Evolutionary conservation across 2,888 invertebrate genomes (phyloP).

Genomic region (Hydropsyche betteni): DNA sequence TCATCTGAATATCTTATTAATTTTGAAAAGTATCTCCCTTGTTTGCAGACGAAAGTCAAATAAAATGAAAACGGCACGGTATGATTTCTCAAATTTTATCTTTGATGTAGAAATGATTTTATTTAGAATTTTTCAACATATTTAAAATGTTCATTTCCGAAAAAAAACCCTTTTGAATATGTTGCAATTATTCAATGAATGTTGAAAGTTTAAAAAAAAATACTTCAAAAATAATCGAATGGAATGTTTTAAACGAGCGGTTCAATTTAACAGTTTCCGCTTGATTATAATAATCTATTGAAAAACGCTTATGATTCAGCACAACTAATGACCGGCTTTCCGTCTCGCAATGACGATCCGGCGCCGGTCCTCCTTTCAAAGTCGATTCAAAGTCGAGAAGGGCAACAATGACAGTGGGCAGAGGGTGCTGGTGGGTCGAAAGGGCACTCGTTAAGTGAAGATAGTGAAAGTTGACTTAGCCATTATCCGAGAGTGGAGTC

Average conservation of each 20-base stretch:
- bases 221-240: too few species aligned
- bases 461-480: slow-evolving; percentile 46
- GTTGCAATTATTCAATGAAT: too few species aligned
- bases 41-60: slow-evolving; percentile 29
- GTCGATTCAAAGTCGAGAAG: not conserved
- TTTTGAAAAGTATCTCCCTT: slow-evolving; percentile 21
- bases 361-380: not conserved
- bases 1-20: slow-evolving; percentile 24
- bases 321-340: slow-evolving; percentile 32
- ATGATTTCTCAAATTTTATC: not conserved
- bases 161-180: too few species aligned
- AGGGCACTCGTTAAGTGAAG: slow-evolving; percentile 47
- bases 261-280: too few species aligned
- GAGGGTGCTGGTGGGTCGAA: slow-evolving; percentile 23
- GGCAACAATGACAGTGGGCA: not conserved
- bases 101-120: too few species aligned
- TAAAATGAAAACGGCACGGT: not conserved
- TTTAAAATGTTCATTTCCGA: too few species aligned
- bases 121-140: too few species aligned
- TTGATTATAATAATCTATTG: too few species aligned
- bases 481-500: slow-evolving; percentile 43
- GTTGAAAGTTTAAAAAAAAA: too few species aligned
- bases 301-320: too few species aligned
- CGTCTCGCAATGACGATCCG: not conserved
- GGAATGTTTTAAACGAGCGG: too few species aligned